Evolutionary conservation across 2,113 vertebrate species (phyloP).

Genomic region (Thunnus thynnus): DNA sequence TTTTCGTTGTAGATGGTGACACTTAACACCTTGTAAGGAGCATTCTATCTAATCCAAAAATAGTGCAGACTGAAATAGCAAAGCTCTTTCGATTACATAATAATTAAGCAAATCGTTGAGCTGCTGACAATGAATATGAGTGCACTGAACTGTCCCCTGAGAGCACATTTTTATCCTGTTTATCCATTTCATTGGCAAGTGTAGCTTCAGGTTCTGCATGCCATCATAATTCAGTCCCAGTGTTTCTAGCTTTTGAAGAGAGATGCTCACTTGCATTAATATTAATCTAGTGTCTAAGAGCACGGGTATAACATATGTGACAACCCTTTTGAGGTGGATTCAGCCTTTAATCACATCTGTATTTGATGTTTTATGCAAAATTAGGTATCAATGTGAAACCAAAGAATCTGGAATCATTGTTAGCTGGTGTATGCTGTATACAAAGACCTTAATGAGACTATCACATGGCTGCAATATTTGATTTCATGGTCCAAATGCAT

Average conservation of each 20-base stretch:
- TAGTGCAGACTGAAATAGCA: conserved; percentile 14
- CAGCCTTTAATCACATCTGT: conserved; percentile 1
- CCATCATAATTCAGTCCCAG: neutral
- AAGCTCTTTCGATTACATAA: neutral
- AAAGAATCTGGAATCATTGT: conserved; percentile 2
- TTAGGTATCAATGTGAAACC: conserved; percentile 3
- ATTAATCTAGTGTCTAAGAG: neutral
- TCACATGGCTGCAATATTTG: conserved; percentile 33
- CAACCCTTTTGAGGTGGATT: neutral
- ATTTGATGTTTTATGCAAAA: conserved; percentile 27
- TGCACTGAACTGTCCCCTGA: neutral
- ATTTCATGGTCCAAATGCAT: conserved; percentile 33
- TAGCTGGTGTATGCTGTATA: neutral
- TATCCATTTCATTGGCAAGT: too few relatives aligned
- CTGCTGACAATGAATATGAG: conserved; percentile 9
- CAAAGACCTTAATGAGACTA: neutral
- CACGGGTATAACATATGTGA: neutral
- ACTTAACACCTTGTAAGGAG: neutral
- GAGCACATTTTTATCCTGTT: conserved; percentile 1
- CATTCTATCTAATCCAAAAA: neutral
- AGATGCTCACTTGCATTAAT: neutral
- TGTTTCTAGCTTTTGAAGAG: conserved; percentile 1
- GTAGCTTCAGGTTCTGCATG: too few relatives aligned
- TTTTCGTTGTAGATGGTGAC: neutral
- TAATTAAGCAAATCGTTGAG: neutral